Base-by-base conservation (phyloP, 2,113 vertebrate genomes). In the Microtus oregoni region DNA sequence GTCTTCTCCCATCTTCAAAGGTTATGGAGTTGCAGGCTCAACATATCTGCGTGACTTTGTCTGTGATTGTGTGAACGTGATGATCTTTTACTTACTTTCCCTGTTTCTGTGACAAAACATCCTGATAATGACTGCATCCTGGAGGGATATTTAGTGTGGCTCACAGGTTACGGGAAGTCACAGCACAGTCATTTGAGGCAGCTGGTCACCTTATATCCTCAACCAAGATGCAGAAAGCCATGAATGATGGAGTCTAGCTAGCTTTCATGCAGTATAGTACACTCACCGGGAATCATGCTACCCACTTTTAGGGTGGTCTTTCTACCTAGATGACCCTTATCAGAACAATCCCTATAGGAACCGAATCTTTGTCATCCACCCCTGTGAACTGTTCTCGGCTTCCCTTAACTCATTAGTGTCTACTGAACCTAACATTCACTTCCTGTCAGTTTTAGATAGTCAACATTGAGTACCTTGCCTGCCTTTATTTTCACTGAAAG, bases 401-500 rank as follows among this genome's bases (percentile, higher is more conserved):
- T 93, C 22, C 55, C n/a, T 78, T 89, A 47, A 58, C 79, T 78
- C 58, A 73, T 63, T 78, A 58, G 81, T 75, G 15, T 78, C 38
- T 90, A 22, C 61, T 82, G 58, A 86, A 47, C 61, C 28, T 94
- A 86, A 92, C 26, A 19, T 58, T 83, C 77, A 41, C 44, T 87
- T 78, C 77, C 30, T 90, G n/a, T 94, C 70, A 19, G 2, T 76
- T 81, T 83, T 77, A 94, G 35, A 50, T 86, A 67, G 85, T 79
- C 67, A 85, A 81, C 52, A 88, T 30, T 92, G 12, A 67, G 86
- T 94, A 76, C n/a, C 44, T 90, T 89, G 8, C 61, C 93, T 90
- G 8, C 20, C 93, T 94, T 77, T 92, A 75, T 83, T 95, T 78
- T 83, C 70, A 73, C 75, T 90, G 58, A 79, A 47, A 94, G 55